Evolutionary conservation across 1,140 invertebrate species (phyloP), one percentile per base, ranked within the genome.

Genomic region (Dendrolimus kikuchii): DNA sequence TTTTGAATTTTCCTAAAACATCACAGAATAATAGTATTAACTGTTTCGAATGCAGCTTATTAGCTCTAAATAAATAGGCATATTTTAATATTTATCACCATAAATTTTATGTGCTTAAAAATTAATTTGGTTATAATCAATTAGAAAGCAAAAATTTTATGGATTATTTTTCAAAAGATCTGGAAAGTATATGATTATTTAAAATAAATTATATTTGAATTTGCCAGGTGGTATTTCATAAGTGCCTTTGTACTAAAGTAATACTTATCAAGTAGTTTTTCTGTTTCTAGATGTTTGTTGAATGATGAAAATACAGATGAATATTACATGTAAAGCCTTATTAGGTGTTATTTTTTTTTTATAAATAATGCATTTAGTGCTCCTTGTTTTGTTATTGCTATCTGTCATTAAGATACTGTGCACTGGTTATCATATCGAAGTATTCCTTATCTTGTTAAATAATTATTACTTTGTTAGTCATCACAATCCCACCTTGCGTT

Each of bases 1-100:
- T 10, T 77, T 77, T 68, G 43, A 59, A 46, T 78, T 73, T 66
- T 59, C 61, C 38, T 68, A 68, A 55, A 54, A 2, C 23, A 23
- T 2, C 23, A 23, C 23, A 3, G 23, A 23, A 23, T 23, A 23
- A 23, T 23, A 23, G 23, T 23, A 23, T 23, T 23, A 23, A 23
- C 23, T 23, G 23, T 23, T 2, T 23, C 23, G 23, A 23, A 23
- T 23, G 23, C 23, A 23, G 23, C 23, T 23, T 23, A 23, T 23
- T 23, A 23, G 23, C 23, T 23, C 23, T 23, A 23, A 2, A 23
- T 23, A 23, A 23, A 23, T 23, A 23, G 23, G 23, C 23, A 23
- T 1, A 23, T 2, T 23, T 23, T 1, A 23, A 23, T 23, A 23
- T 23, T 23, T 23, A 23, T 23, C 23, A 23, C 23, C 23, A 23